Percentiles rank a stretch among this genome's conserved stretches.
Conservation (phyloP, 1,140 invertebrate species). For the Brachionus angularis region DNA sequence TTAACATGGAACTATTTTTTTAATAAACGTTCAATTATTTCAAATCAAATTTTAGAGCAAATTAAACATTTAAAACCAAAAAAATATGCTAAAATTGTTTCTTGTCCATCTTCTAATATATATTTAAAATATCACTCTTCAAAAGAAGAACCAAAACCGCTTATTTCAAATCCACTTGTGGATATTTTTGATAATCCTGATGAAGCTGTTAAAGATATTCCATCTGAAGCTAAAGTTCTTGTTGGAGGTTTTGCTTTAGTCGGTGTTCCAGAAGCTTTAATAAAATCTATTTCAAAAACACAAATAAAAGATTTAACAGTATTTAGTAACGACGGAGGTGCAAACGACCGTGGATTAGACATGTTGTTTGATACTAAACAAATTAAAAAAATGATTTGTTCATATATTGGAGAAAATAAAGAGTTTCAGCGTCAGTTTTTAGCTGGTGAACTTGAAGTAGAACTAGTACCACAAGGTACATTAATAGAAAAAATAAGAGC, state of each 20-base stretch:
- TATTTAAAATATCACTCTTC: too few relatives aligned
- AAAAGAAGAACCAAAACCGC: too few relatives aligned
- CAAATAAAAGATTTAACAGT: conserved; percentile 75
- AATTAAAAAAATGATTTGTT: conserved; percentile 55
- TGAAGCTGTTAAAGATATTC: conserved; percentile 80
- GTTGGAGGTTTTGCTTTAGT: conserved; percentile 96
- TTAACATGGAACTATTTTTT: too few relatives aligned
- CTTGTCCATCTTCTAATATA: too few relatives aligned
- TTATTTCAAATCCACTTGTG: background rate
- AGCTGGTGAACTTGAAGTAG: conserved; percentile 82
- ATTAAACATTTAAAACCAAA: too few relatives aligned
- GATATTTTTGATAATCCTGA: conserved; percentile 52
- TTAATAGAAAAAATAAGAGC: conserved; percentile 85
- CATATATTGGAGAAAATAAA: conserved; percentile 96
- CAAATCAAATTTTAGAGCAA: too few relatives aligned
- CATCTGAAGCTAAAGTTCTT: conserved; percentile 76
- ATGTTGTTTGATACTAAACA: conserved; percentile 76
- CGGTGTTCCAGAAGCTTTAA: conserved; percentile 97
- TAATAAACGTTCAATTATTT: too few relatives aligned
- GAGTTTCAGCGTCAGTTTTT: conserved; percentile 93
- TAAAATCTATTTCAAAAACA: conserved; percentile 72
- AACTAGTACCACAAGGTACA: conserved; percentile 90
- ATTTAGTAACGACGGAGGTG: conserved; percentile 94
- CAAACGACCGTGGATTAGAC: conserved; percentile 90
- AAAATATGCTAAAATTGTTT: too few relatives aligned